phyloP scores from a whole-genome alignment of 2,797 vertebrate species.

The Malurus splendens region DNA sequence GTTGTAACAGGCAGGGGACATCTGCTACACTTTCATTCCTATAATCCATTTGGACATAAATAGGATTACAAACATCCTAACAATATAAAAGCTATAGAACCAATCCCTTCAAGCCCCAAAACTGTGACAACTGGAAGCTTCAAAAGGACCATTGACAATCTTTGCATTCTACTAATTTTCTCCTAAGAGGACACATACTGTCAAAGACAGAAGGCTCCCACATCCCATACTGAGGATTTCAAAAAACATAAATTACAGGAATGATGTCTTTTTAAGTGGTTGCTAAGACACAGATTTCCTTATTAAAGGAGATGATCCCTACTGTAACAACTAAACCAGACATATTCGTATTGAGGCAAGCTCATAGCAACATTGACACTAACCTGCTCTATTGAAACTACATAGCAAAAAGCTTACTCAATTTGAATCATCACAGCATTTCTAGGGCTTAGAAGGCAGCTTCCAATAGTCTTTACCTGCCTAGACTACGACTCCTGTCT shows the following conservation, averaged over 20 bases:
- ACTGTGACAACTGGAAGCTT: background rate
- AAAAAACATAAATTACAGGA: background rate
- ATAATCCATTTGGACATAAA: constrained; percentile 47
- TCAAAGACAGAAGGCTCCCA: background rate
- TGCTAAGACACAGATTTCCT: constrained; percentile 36
- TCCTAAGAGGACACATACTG: accelerated
- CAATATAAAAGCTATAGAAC: constrained; percentile 23
- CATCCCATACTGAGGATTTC: background rate
- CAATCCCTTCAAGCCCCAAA: background rate
- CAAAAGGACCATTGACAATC: background rate
- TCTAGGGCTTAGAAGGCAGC: background rate
- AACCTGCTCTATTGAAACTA: background rate
- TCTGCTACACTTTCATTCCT: constrained; percentile 50
- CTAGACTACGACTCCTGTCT: background rate
- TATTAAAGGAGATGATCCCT: constrained; percentile 44
- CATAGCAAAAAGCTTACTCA: background rate
- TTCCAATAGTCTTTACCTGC: background rate
- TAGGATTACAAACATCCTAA: constrained; percentile 47
- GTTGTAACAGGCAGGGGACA: background rate
- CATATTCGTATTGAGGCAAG: background rate
- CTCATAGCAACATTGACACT: background rate
- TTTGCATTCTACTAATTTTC: background rate
- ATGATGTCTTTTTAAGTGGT: background rate
- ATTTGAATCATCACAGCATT: background rate
- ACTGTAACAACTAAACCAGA: constrained; percentile 1